These are phyloP conservation scores for Cepaea hortensis DNA, from an alignment of 2,888 invertebrate species.

Conservation along the genomic window DNA sequence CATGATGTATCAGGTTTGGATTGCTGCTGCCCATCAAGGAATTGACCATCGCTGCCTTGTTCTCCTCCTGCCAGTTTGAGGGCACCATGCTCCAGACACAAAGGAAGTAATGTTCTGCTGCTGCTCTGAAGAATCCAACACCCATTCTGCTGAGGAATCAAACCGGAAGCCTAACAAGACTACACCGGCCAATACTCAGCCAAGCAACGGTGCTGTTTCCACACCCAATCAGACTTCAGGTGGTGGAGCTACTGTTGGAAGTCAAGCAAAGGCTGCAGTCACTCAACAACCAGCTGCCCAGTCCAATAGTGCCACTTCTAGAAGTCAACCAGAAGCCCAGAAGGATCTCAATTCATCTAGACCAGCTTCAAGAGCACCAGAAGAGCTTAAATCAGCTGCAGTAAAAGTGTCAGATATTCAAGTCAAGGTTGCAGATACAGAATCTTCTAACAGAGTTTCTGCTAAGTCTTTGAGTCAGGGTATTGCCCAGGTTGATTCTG, in stretches of 20 bases:
- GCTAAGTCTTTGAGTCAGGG: neutral
- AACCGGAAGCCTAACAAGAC: neutral
- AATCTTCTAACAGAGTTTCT: neutral
- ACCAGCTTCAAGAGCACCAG: neutral
- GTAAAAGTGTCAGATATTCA: constrained; percentile 22
- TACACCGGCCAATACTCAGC: neutral
- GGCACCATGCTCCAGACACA: neutral
- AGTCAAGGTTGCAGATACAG: neutral
- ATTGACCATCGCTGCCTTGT: neutral
- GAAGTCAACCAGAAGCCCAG: neutral
- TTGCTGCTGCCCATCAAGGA: neutral
- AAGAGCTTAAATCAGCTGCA: neutral
- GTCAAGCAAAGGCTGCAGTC: constrained; percentile 20
- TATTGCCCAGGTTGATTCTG: neutral
- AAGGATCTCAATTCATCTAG: neutral
- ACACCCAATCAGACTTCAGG: constrained; percentile 9
- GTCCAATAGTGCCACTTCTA: neutral
- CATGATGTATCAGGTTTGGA: constrained; percentile 1
- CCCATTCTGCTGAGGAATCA: neutral
- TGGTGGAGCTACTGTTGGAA: neutral
- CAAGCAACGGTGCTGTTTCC: constrained; percentile 19
- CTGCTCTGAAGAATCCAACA: constrained; percentile 26
- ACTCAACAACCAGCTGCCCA: constrained; percentile 32
- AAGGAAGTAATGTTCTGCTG: constrained; percentile 48
- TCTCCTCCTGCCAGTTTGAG: neutral